phyloP scores from a whole-genome alignment of 2,113 vertebrate genomes.

The Antechinus flavipes region DNA sequence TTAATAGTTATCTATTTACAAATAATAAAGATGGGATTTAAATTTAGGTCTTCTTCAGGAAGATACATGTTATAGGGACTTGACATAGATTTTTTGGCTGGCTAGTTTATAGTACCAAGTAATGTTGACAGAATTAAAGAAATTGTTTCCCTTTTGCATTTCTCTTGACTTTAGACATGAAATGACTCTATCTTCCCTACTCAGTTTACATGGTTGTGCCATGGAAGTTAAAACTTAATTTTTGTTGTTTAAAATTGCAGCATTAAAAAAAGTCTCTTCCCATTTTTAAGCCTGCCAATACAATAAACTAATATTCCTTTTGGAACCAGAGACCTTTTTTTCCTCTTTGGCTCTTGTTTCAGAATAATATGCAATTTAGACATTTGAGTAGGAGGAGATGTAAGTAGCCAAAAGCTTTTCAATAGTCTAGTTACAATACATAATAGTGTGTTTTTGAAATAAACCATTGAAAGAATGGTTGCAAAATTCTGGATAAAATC shows the following conservation, averaged over 20 bases:
- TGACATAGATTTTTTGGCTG: constrained; percentile 6
- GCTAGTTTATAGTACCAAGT: neutral
- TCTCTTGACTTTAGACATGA: constrained; percentile 36
- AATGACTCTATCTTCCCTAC: constrained; percentile 59
- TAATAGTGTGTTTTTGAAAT: constrained; percentile 54
- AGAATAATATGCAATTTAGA: constrained; percentile 68
- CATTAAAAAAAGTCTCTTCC: constrained; percentile 40
- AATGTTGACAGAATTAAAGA: constrained; percentile 46
- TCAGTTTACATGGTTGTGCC: constrained; percentile 49
- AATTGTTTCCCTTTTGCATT: constrained; percentile 27
- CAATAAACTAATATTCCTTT: constrained; percentile 55
- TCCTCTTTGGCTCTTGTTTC: constrained; percentile 58
- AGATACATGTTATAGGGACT: constrained; percentile 29
- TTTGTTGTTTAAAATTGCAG: constrained; percentile 60
- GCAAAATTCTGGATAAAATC: constrained; percentile 60
- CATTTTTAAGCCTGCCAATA: constrained; percentile 59
- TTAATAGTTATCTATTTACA: neutral
- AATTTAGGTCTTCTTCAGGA: neutral
- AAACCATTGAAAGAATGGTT: constrained; percentile 58
- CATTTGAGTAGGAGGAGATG: constrained; percentile 57
- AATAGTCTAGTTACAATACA: constrained; percentile 49
- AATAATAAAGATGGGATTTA: neutral
- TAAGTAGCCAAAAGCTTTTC: constrained; percentile 66
- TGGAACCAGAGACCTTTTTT: constrained; percentile 55
- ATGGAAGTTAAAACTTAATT: constrained; percentile 59